Percentiles rank a stretch among this genome's conserved stretches.
Conservation (phyloP, 2,113 vertebrate genomes). For the Chascanopsetta lugubris region DNA sequence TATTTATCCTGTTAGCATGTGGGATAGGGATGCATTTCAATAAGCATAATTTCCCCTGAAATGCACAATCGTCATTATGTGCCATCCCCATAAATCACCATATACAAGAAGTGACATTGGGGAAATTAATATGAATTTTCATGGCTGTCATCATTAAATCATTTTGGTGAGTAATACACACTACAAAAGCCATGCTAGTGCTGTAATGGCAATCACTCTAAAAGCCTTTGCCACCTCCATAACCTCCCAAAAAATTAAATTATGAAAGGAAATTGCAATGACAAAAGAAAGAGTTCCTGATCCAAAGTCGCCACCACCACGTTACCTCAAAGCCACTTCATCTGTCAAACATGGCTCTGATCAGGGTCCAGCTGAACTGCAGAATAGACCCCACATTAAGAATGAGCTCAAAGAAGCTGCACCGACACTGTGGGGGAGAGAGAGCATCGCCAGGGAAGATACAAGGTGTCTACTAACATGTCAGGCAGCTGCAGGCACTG, state of each 20-base stretch:
- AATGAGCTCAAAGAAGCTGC: background rate
- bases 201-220: background rate
- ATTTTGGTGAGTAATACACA: background rate
- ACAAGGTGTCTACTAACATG: background rate
- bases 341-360: background rate
- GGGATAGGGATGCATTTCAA: slow-evolving; percentile 10
- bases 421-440: too few species aligned
- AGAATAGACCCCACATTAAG: background rate
- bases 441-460: background rate
- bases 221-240: too few species aligned
- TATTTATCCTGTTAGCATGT: slow-evolving; percentile 16
- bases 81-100: background rate
- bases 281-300: background rate
- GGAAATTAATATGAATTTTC: background rate
- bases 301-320: background rate
- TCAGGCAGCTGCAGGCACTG: background rate
- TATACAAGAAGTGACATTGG: background rate
- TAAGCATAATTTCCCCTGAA: background rate
- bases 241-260: background rate
- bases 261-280: background rate
- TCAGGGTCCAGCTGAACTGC: background rate
- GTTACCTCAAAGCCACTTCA: too few species aligned
- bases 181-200: background rate
- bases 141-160: background rate
- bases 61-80: background rate